Percentiles rank a stretch among this genome's conserved stretches.
These are phyloP conservation scores for Gastrophysa polygoni DNA, from an alignment of 2,888 invertebrate species.

Conservation along the genomic window DNA sequence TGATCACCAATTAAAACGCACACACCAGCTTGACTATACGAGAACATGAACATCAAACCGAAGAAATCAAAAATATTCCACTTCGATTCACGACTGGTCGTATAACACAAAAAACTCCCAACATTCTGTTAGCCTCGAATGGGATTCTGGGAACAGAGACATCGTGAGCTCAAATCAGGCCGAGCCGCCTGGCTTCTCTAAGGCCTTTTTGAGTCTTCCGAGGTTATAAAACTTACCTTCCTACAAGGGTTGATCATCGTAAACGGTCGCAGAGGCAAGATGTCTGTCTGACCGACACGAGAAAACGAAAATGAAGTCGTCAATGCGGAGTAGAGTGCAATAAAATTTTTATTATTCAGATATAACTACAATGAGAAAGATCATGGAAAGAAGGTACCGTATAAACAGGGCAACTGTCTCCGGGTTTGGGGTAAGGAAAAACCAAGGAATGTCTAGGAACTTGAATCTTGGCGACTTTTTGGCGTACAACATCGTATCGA, in stretches of 20 bases:
- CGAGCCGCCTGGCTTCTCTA: neutral
- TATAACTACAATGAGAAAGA: neutral
- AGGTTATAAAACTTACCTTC: slow-evolving; percentile 35
- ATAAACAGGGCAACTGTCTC: too few species aligned
- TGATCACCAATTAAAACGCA: neutral
- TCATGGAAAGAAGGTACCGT: neutral
- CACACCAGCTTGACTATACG: neutral
- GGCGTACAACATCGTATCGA: too few species aligned
- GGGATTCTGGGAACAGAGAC: slow-evolving; percentile 26
- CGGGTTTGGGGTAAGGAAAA: too few species aligned
- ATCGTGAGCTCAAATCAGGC: slow-evolving; percentile 23
- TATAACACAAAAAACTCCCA: neutral
- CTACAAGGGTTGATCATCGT: slow-evolving; percentile 30
- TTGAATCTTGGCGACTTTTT: too few species aligned
- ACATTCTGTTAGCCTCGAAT: neutral
- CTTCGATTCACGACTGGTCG: neutral
- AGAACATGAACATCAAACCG: neutral
- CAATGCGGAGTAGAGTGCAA: slow-evolving; percentile 24
- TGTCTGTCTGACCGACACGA: slow-evolving; percentile 23
- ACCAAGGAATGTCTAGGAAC: too few species aligned
- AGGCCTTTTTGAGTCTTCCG: slow-evolving; percentile 20
- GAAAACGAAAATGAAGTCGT: slow-evolving; percentile 35
- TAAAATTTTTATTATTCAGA: slow-evolving; percentile 31
- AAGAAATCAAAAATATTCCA: neutral
- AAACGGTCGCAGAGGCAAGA: slow-evolving; percentile 24